Percentiles rank a stretch among this genome's conserved stretches.
Evolutionary conservation across 2,797 vertebrate genomes (phyloP).

Genomic region (Otus scops): DNA sequence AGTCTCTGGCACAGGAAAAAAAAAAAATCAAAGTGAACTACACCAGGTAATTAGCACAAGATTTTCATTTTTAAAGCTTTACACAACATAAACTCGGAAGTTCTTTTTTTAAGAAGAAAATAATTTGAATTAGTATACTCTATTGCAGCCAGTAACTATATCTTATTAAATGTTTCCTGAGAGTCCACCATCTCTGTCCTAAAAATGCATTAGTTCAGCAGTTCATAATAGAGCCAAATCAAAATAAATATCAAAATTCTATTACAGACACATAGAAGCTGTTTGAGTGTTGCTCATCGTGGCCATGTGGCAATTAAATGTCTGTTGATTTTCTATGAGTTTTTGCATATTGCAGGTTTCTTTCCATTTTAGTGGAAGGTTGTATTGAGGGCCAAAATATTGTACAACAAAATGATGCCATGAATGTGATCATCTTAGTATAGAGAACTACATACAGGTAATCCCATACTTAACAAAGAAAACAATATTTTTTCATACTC

Average conservation of each 20-base stretch:
- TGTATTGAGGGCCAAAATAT: not conserved
- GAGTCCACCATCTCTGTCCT: not conserved
- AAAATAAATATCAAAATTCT: not conserved
- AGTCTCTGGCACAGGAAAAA: not conserved
- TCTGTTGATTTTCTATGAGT: not conserved
- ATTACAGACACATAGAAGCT: not conserved
- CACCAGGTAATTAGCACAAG: not conserved
- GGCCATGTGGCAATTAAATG: not conserved
- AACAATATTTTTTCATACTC: not conserved
- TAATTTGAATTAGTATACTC: not conserved
- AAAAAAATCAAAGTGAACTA: not conserved
- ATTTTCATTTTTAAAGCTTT: not conserved
- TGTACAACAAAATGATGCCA: not conserved
- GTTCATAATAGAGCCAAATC: not conserved
- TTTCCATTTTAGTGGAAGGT: not conserved
- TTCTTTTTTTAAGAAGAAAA: not conserved
- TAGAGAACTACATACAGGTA: not conserved
- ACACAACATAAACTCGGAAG: not conserved
- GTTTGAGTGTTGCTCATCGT: not conserved
- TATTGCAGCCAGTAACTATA: not conserved
- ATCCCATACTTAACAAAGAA: not conserved
- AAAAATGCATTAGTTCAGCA: not conserved
- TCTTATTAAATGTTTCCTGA: not conserved
- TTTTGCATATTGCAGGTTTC: not conserved
- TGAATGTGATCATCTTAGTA: not conserved